Conservation (phyloP, 2,113 vertebrate genomes). For the Pelodiscus sinensis region DNA sequence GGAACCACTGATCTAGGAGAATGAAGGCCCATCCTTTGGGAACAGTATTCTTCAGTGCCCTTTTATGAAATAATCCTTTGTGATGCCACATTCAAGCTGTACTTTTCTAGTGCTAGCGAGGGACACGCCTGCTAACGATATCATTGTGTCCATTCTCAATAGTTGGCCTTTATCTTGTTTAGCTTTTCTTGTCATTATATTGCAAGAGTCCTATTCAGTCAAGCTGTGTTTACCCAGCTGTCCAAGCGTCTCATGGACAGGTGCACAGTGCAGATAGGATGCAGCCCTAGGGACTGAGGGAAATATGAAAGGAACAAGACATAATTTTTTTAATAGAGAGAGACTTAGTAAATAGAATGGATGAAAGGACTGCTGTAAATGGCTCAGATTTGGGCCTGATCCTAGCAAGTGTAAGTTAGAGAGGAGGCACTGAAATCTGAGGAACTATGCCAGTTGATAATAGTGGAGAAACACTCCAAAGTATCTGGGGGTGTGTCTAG, state of each 20-base stretch:
- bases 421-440: background rate
- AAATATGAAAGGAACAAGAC: background rate
- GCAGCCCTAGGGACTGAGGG: accelerated
- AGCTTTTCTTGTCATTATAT: slow-evolving; percentile 53
- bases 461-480: background rate
- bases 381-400: accelerated
- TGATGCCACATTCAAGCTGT: background rate
- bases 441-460: background rate
- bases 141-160: background rate
- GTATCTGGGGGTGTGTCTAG: background rate
- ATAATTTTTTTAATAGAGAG: background rate
- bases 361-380: background rate
- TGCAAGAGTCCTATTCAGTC: slow-evolving; percentile 47
- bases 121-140: background rate
- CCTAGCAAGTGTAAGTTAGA: background rate
- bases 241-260: background rate
- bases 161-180: slow-evolving; percentile 37
- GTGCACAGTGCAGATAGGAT: accelerated
- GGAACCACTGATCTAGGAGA: background rate
- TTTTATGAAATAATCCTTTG: background rate
- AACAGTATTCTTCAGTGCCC: background rate
- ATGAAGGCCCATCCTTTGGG: background rate
- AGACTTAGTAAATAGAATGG: background rate
- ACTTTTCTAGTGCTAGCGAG: slow-evolving; percentile 33
- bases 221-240: slow-evolving; percentile 68